Evolutionary conservation across 2,888 invertebrate species (phyloP).

Genomic region (Leptogaster cylindrica): DNA sequence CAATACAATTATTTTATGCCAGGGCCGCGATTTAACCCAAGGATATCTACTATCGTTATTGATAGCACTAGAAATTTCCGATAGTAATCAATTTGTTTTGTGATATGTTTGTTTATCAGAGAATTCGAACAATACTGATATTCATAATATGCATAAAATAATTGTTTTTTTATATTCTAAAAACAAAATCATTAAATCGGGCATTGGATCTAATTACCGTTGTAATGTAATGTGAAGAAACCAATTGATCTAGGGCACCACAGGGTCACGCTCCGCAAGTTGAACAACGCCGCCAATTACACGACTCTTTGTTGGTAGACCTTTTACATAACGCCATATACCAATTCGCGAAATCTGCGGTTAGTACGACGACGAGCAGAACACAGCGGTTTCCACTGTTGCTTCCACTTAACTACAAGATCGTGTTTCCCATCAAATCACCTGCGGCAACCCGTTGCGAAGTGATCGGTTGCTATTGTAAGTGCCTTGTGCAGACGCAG

Average conservation of each 20-base stretch:
- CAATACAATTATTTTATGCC: no score
- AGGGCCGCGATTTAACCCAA: no score
- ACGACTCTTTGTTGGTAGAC: slow-evolving; percentile 9
- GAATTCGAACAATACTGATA: no score
- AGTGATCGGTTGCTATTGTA: no score
- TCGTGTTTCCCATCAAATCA: neutral
- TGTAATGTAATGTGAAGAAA: slow-evolving; percentile 22
- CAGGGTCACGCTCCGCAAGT: slow-evolving; percentile 14
- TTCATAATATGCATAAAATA: no score
- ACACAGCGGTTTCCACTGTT: neutral
- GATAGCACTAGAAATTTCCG: no score
- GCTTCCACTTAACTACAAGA: neutral
- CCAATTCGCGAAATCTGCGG: slow-evolving; percentile 17
- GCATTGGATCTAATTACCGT: slow-evolving; percentile 24
- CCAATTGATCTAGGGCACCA: slow-evolving; percentile 19
- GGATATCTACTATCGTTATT: no score
- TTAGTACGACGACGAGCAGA: neutral
- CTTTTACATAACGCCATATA: slow-evolving; percentile 17
- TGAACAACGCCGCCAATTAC: slow-evolving; percentile 25
- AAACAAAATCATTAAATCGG: slow-evolving; percentile 30
- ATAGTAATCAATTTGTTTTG: no score
- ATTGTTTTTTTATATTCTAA: no score
- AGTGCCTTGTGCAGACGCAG: neutral
- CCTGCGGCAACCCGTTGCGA: no score
- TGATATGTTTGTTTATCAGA: no score